Conservation (phyloP, 1,140 invertebrate genomes). For the Neotoxoptera formosana region DNA sequence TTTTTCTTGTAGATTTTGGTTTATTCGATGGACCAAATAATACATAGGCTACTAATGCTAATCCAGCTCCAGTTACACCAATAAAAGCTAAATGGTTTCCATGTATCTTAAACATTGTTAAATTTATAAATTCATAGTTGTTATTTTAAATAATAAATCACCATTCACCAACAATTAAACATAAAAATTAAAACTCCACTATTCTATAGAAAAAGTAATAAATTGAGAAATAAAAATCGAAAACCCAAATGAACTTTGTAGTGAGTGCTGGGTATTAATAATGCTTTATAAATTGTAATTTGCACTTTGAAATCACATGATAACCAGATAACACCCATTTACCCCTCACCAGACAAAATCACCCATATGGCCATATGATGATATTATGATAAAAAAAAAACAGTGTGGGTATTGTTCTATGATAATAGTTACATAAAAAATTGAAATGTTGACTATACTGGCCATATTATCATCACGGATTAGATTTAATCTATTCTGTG, state of each 20-base stretch:
- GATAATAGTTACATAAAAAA: background rate
- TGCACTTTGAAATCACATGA: background rate
- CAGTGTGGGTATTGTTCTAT: background rate
- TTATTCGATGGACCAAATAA: conserved; percentile 74
- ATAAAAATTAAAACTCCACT: background rate
- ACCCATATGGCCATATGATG: background rate
- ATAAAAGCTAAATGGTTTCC: conserved; percentile 56
- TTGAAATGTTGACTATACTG: background rate
- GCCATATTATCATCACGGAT: too few species aligned
- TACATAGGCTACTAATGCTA: conserved; percentile 79
- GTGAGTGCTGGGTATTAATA: background rate
- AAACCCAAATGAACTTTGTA: background rate
- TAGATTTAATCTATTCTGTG: too few species aligned
- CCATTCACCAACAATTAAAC: background rate
- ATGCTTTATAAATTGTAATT: background rate
- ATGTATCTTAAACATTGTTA: conserved; percentile 54
- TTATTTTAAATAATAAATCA: background rate
- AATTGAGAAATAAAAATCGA: background rate
- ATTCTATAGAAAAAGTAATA: background rate
- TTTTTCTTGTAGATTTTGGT: conserved; percentile 50
- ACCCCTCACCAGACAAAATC: background rate
- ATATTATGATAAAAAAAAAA: conserved; percentile 18
- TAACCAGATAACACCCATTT: conserved; percentile 2
- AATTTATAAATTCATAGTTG: conserved; percentile 15
- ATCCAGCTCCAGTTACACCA: conserved; percentile 64